Percentiles rank a stretch among this genome's conserved stretches.
Conservation (phyloP, 2,888 invertebrate species). For the Amblyjoppa fuscipennis region DNA sequence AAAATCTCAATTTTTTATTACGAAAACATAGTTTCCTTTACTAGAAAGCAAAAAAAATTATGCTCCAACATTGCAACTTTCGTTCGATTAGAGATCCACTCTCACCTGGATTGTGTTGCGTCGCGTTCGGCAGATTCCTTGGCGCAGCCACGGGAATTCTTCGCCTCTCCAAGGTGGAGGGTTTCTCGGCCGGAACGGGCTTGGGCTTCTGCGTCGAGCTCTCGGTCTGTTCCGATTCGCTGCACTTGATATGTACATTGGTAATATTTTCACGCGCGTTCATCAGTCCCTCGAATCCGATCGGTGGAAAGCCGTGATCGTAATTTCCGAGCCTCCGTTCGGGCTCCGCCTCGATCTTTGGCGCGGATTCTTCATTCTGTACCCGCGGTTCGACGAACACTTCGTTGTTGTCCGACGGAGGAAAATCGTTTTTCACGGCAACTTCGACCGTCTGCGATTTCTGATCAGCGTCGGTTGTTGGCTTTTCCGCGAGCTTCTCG, state of each 20-base stretch:
- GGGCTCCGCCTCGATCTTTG: conserved; percentile 57
- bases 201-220: conserved; percentile 75
- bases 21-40: no score
- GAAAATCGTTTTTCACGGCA: conserved; percentile 57
- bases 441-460: conserved; percentile 68
- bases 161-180: conserved; percentile 84
- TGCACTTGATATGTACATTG: conserved; percentile 84
- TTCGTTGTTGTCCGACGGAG: conserved; percentile 60
- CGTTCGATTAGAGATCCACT: neutral
- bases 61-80: neutral
- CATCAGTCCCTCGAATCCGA: conserved; percentile 69
- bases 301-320: conserved; percentile 57
- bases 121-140: conserved; percentile 82
- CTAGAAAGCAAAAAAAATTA: neutral
- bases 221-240: conserved; percentile 74
- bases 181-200: conserved; percentile 80
- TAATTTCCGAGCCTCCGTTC: conserved; percentile 67
- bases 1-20: no score
- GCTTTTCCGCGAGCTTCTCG: conserved; percentile 82
- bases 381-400: conserved; percentile 61
- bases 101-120: conserved; percentile 72
- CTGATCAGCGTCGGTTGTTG: conserved; percentile 69
- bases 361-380: conserved; percentile 66
- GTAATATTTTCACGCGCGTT: conserved; percentile 84
- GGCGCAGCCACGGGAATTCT: conserved; percentile 87